Conservation (phyloP, 2,888 invertebrate species). For the Caenorhabditis sp. region DNA sequence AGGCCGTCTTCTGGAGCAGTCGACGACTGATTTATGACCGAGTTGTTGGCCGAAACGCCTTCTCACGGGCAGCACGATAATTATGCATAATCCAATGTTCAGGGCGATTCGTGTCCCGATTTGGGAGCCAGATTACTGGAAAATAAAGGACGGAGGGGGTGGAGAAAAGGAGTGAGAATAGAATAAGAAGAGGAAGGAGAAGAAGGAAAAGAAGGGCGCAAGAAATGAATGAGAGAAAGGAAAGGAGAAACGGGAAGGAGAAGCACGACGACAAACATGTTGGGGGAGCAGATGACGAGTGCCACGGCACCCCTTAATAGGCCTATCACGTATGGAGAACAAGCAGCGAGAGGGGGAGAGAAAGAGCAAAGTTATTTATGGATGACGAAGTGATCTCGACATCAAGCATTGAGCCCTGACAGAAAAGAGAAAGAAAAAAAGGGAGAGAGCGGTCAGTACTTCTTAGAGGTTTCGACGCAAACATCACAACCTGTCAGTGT, state of each 20-base stretch:
- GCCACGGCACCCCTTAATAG: conserved; percentile 59
- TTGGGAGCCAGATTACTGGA: too few relatives aligned
- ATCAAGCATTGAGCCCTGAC: background rate
- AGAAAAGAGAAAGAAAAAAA: background rate
- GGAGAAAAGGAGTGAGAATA: background rate
- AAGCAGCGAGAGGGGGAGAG: too few relatives aligned
- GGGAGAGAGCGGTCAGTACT: conserved; percentile 63
- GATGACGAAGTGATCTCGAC: background rate
- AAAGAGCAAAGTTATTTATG: conserved; percentile 47
- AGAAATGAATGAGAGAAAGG: conserved; percentile 46
- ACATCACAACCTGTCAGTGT: conserved; percentile 63
- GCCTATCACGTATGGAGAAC: conserved; percentile 46
- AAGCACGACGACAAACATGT: conserved; percentile 46
- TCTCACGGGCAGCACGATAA: conserved; percentile 31
- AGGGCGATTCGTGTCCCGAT: background rate
- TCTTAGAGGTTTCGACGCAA: conserved; percentile 64
- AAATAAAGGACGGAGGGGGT: too few relatives aligned
- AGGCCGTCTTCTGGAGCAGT: conserved; percentile 9
- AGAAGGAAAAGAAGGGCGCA: conserved; percentile 14
- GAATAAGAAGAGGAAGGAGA: background rate
- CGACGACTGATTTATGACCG: conserved; percentile 38
- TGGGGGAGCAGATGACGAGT: conserved; percentile 44
- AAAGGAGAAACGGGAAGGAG: conserved; percentile 3
- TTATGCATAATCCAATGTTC: conserved; percentile 34
- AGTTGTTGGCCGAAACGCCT: conserved; percentile 25